Percentiles rank a stretch among this genome's conserved stretches.
phyloP scores from a whole-genome alignment of 2,888 invertebrate species.

The Gymnocheta viridis region DNA sequence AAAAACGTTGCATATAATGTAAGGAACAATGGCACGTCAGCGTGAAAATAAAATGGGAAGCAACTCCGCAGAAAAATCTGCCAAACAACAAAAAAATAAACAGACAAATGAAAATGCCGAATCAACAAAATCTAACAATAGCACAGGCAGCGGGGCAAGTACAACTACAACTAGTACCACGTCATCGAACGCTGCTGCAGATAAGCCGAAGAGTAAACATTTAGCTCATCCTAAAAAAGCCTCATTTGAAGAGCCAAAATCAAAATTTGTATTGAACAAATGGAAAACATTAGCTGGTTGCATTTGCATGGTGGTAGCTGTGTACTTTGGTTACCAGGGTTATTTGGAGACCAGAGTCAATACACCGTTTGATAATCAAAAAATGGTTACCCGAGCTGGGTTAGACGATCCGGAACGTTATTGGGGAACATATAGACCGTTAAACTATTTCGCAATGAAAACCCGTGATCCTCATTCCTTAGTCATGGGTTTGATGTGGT shows the following conservation, averaged over 20 bases:
- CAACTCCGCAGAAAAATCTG: slow-evolving; percentile 27
- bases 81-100: slow-evolving; percentile 55
- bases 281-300: slow-evolving; percentile 86
- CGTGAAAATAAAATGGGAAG: slow-evolving; percentile 58
- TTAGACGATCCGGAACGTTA: slow-evolving; percentile 89
- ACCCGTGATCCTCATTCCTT: slow-evolving; percentile 94
- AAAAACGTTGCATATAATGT: background rate
- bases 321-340: slow-evolving; percentile 89
- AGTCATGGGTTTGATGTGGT: slow-evolving; percentile 98
- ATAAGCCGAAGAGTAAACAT: slow-evolving; percentile 50
- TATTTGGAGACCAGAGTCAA: slow-evolving; percentile 94
- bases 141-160: slow-evolving; percentile 57
- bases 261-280: slow-evolving; percentile 78
- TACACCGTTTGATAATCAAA: slow-evolving; percentile 90
- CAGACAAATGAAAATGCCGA: slow-evolving; percentile 56
- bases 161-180: slow-evolving; percentile 62
- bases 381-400: slow-evolving; percentile 88
- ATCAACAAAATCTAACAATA: slow-evolving; percentile 62
- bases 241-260: slow-evolving; percentile 69
- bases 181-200: slow-evolving; percentile 48
- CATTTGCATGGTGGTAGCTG: slow-evolving; percentile 86
- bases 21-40: slow-evolving; percentile 58
- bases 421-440: slow-evolving; percentile 97
- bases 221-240: slow-evolving; percentile 53
- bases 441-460: slow-evolving; percentile 95